These are phyloP conservation scores for Clistopyga incitator DNA, from an alignment of 2,888 invertebrate species.

Conservation along the genomic window DNA sequence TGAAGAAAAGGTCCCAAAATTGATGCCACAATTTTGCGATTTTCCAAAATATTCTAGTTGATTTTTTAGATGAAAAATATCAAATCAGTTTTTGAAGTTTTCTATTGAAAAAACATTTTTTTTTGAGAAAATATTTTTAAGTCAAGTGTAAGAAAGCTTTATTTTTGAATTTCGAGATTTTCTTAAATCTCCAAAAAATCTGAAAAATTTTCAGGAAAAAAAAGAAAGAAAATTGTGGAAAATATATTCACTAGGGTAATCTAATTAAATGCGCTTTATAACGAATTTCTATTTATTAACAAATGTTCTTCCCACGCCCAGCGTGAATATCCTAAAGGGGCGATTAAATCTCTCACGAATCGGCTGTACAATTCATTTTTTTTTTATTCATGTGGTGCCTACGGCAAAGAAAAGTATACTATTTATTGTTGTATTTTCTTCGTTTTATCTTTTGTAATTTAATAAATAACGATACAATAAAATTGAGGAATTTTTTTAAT, in stretches of 20 bases:
- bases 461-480: conserved; percentile 37
- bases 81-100: too few species aligned
- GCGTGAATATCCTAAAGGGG: conserved; percentile 26
- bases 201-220: neutral
- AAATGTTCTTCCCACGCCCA: conserved; percentile 61
- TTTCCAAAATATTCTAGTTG: neutral
- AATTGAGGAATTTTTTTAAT: neutral
- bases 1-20: too few species aligned
- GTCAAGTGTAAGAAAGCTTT: too few species aligned
- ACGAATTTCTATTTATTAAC: conserved; percentile 76
- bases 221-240: neutral
- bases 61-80: neutral
- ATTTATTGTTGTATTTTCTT: conserved; percentile 60
- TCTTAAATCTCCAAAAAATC: neutral
- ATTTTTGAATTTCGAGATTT: neutral
- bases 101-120: too few species aligned
- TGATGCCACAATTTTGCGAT: neutral
- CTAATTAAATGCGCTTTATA: conserved; percentile 51
- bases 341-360: conserved; percentile 39
- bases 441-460: conserved; percentile 32
- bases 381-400: conserved; percentile 19
- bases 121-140: too few species aligned
- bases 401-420: conserved; percentile 55
- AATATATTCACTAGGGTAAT: conserved; percentile 1
- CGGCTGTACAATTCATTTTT: conserved; percentile 52